Percentiles rank a stretch among this genome's conserved stretches.
These are phyloP conservation scores for Megalops atlanticus DNA, from an alignment of 2,113 vertebrate genomes.

Conservation along the genomic window DNA sequence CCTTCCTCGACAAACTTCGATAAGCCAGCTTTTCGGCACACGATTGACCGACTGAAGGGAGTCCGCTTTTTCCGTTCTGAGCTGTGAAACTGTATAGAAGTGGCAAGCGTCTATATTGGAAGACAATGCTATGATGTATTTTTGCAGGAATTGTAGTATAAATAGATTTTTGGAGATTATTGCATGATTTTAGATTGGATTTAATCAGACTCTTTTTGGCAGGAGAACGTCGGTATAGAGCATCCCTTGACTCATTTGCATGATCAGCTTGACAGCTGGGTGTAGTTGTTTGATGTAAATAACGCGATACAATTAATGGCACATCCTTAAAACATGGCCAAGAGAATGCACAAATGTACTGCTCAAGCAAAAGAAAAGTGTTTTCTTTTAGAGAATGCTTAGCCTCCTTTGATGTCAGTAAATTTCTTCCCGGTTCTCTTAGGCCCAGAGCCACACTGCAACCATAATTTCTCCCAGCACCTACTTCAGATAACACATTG, in stretches of 20 bases:
- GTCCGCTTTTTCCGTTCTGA: constrained; percentile 4
- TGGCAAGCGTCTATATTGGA: neutral
- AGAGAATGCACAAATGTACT: neutral
- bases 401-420: constrained; percentile 6
- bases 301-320: constrained; percentile 27
- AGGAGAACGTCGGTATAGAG: constrained; percentile 57
- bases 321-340: constrained; percentile 11
- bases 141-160: constrained; percentile 9
- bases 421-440: constrained; percentile 1
- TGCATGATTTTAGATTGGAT: constrained; percentile 70
- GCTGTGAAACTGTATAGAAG: neutral
- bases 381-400: constrained; percentile 14
- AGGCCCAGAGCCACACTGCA: neutral
- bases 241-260: constrained; percentile 1
- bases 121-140: neutral
- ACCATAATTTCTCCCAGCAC: neutral
- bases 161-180: constrained; percentile 2
- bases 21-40: constrained; percentile 1
- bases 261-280: constrained; percentile 24
- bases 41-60: neutral
- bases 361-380: neutral
- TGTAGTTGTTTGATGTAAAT: constrained; percentile 34
- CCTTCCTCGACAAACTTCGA: constrained; percentile 19
- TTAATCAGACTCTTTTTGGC: constrained; percentile 84
- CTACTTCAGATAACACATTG: neutral